Evolutionary conservation across 2,113 vertebrate genomes (phyloP).

Genomic region (Hyperoodon ampullatus): DNA sequence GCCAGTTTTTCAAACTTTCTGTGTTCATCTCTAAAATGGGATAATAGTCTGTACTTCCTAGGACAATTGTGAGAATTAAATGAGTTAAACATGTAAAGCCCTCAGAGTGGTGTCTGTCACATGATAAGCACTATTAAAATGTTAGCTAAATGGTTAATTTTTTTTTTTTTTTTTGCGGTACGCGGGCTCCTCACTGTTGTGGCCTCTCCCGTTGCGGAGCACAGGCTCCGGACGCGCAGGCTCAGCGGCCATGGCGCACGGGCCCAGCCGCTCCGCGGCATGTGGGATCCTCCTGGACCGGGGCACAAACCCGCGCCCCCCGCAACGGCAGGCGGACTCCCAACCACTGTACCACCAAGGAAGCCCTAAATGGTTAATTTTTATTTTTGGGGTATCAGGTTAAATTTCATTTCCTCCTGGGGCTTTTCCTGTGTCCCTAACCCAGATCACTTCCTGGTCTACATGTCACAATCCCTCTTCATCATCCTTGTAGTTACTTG

Average conservation of each 20-base stretch:
- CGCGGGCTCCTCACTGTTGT: no score
- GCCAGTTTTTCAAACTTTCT: background rate
- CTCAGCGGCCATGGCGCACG: no score
- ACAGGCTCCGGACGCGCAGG: no score
- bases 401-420: conserved; percentile 20
- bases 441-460: background rate
- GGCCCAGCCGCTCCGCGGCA: no score
- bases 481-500: background rate
- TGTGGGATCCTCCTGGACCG: no score
- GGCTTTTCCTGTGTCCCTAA: background rate
- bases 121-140: background rate
- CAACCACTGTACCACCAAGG: no score
- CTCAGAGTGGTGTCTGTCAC: background rate
- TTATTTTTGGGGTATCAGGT: background rate
- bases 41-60: background rate
- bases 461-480: background rate
- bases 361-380: background rate
- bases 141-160: background rate
- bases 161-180: background rate
- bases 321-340: no score
- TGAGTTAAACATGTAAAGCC: background rate
- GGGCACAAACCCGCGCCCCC: no score
- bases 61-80: background rate
- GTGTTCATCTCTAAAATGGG: background rate
- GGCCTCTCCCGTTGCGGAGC: no score